Conservation (phyloP, 2,888 invertebrate genomes). For the Gordius sp. region DNA sequence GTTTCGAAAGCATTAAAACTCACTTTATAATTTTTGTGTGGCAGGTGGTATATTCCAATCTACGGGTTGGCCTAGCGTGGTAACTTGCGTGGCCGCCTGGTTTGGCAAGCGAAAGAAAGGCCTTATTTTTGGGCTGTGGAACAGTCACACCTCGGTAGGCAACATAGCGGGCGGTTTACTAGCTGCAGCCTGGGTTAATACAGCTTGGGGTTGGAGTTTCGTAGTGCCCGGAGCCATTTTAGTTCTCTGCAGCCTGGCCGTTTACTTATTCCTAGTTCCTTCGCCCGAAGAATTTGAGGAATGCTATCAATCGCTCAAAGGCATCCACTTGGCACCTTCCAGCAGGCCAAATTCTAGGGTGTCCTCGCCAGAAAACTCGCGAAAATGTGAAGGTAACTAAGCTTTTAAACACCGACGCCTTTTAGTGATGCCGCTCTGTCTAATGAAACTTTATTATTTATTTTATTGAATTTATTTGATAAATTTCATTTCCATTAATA, state of each 20-base stretch:
- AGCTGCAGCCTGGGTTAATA: constrained; percentile 56
- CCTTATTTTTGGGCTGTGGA: constrained; percentile 80
- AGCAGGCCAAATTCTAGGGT: too few species aligned
- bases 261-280: constrained; percentile 14
- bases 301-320: background rate
- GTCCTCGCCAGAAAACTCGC: too few species aligned
- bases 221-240: constrained; percentile 64
- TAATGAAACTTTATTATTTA: too few species aligned
- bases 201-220: constrained; percentile 66
- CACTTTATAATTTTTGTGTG: constrained; percentile 35
- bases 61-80: constrained; percentile 85
- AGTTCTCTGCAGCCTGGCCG: constrained; percentile 20
- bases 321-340: background rate
- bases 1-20: background rate
- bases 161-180: constrained; percentile 74
- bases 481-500: too few species aligned
- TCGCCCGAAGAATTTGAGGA: constrained; percentile 17
- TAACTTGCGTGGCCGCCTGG: constrained; percentile 77
- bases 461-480: too few species aligned
- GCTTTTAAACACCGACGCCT: too few species aligned
- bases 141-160: constrained; percentile 77
- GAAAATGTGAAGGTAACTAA: too few species aligned
- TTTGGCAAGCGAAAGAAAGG: constrained; percentile 53
- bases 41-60: constrained; percentile 59
- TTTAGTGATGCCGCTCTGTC: too few species aligned